Evolutionary conservation across 2,113 vertebrate species (phyloP).

Genomic region (Notothenia coriiceps): DNA sequence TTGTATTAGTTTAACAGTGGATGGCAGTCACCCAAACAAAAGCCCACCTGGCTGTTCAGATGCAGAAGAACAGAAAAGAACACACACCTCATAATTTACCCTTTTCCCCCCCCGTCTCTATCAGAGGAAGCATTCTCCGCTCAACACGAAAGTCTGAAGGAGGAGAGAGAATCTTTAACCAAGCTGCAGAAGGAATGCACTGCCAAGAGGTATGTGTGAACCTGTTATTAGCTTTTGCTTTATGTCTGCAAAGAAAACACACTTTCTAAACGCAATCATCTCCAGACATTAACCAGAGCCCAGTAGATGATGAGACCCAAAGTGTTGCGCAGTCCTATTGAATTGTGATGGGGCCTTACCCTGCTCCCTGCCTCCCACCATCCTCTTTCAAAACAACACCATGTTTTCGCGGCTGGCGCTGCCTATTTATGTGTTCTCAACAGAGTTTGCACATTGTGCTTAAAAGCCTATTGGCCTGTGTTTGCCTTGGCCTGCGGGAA

Average conservation of each 20-base stretch:
- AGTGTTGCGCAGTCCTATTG: conserved; percentile 6
- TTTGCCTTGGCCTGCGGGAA: conserved; percentile 64
- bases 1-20: conserved; percentile 41
- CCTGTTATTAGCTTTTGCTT: conserved; percentile 64
- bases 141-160: conserved; percentile 88
- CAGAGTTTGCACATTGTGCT: conserved; percentile 52
- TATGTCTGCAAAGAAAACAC: conserved; percentile 37
- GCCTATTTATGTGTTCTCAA: conserved; percentile 43
- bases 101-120: conserved; percentile 53
- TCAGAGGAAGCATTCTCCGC: conserved; percentile 89
- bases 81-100: conserved; percentile 66
- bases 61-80: conserved; percentile 35
- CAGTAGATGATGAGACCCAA: not conserved
- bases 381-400: conserved; percentile 47
- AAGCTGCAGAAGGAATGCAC: conserved; percentile 93
- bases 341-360: conserved; percentile 29
- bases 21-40: conserved; percentile 51
- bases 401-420: conserved; percentile 32
- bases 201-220: conserved; percentile 91
- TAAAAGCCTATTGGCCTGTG: conserved; percentile 41
- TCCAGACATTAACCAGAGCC: conserved; percentile 35
- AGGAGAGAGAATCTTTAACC: conserved; percentile 89
- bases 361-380: conserved; percentile 26
- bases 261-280: conserved; percentile 8
- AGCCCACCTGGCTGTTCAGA: conserved; percentile 71